Percentiles rank a stretch among this genome's conserved stretches.
phyloP scores from a whole-genome alignment of 2,888 invertebrate genomes.

The Drosophila suboccidentalis region DNA sequence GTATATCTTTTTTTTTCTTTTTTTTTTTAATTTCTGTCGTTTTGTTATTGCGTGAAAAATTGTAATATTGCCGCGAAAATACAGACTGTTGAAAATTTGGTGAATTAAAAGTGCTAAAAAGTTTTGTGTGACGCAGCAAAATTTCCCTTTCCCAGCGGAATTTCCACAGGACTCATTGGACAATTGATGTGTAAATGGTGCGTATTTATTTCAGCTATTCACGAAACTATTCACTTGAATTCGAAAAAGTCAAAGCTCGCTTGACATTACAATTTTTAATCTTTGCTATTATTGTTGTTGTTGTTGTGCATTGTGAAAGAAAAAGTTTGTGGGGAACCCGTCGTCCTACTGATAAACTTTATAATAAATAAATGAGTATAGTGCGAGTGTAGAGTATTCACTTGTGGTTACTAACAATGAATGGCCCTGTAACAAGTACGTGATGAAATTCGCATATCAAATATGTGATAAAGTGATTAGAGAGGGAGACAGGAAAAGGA shows the following conservation, averaged over 20 bases:
- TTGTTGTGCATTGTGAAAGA: not conserved
- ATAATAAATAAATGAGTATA: not conserved
- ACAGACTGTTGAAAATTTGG: conserved; percentile 1
- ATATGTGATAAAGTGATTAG: not conserved
- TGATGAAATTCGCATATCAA: conserved; percentile 1
- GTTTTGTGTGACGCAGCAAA: conserved; percentile 17
- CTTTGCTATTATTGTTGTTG: not conserved
- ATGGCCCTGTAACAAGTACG: not conserved
- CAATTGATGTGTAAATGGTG: conserved; percentile 73
- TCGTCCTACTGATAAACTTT: not conserved
- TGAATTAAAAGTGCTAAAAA: not conserved
- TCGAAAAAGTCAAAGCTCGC: not conserved
- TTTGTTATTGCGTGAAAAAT: conserved; percentile 2
- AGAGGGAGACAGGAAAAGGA: not conserved
- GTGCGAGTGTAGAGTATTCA: not conserved
- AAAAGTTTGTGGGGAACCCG: not conserved
- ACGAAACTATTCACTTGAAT: conserved; percentile 6
- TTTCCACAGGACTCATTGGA: conserved; percentile 44
- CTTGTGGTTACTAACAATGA: not conserved
- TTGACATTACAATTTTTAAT: not conserved
- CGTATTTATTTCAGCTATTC: conserved; percentile 44
- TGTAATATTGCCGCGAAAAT: not conserved
- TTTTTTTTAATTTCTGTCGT: not conserved
- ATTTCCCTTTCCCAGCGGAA: conserved; percentile 38
- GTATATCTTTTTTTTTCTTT: conserved; percentile 18